Evolutionary conservation across 1,140 invertebrate species (phyloP), one percentile per base, ranked within the genome.

Genomic region (Drosophila paulistorum): DNA sequence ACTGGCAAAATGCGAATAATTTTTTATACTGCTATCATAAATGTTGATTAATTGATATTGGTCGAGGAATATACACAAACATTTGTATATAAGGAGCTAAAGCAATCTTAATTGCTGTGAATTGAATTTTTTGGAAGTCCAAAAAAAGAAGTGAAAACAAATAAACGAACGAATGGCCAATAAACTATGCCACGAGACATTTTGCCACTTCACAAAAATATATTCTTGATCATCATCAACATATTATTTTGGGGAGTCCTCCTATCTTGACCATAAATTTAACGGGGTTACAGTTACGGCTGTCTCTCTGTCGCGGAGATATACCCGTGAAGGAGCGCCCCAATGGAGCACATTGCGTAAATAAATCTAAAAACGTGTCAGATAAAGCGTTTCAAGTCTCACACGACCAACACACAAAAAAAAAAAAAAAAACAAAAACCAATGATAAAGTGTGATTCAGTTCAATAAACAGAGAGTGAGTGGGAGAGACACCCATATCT

Each of bases 321-420:
- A 6, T 17, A 17, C n/a, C 17, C 20, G 45, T 23, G 45, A 7
- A 51, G 45, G 11, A 75, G 64, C 5, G 39, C 20, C 11, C 37
- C 37, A 39, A 11, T 39, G 11, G 11, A n/a, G 65, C 61, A 71
- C 33, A 72, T 78, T 79, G 68, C 65, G 79, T 79, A 83, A 77
- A 86, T 73, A 86, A 86, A 87, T 73, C 68, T 77, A 73, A 79
- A 87, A 86, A 86, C 83, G 84, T 89, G 83, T 79, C 79, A 74
- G 75, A 76, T 83, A 80, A 76, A 81, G 79, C 79, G 79, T 81
- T 30, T 77, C 65, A 20, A 62, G 57, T 59, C 33, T 77, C 74
- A 77, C 74, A 77, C 74, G 74, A 77, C 64, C 64, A 37, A 55
- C 74, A 67, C 63, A 39, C 73, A 26, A 26, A 26, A 26, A 26